Percentiles rank a stretch among this genome's conserved stretches.
These are phyloP conservation scores for Tetramorium alpestre DNA, from an alignment of 1,140 invertebrate genomes.

Conservation along the genomic window DNA sequence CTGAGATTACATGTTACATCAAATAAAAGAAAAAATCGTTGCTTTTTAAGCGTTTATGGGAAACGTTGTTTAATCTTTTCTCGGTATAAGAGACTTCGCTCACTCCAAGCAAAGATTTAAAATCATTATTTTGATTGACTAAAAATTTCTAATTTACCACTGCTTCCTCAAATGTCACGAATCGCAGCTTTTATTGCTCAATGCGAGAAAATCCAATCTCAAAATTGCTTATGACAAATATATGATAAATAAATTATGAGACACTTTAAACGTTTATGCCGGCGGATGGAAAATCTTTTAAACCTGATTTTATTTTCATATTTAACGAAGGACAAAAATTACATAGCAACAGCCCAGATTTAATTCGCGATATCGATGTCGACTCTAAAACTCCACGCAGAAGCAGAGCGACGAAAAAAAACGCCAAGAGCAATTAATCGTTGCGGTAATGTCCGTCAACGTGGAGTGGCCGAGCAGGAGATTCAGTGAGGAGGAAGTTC, in stretches of 20 bases:
- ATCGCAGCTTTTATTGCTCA: neutral
- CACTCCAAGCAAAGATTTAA: neutral
- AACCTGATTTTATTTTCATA: neutral
- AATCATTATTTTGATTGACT: neutral
- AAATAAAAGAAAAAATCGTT: neutral
- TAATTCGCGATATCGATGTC: neutral
- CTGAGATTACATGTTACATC: slow-evolving; percentile 3
- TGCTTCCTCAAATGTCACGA: neutral
- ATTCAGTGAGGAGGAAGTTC: slow-evolving; percentile 33
- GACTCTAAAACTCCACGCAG: neutral
- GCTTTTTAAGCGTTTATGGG: neutral
- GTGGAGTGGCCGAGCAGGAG: neutral
- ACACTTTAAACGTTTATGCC: neutral
- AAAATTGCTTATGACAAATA: neutral
- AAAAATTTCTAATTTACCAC: neutral
- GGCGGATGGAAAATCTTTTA: neutral
- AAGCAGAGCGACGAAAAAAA: slow-evolving; percentile 27
- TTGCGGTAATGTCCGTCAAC: slow-evolving; percentile 34
- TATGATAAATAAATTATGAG: neutral
- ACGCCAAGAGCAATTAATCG: neutral
- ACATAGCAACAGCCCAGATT: neutral
- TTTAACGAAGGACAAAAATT: neutral
- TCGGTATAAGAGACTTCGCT: neutral
- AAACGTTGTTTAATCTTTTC: slow-evolving; percentile 18
- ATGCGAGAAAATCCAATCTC: neutral